Evolutionary conservation across 2,113 vertebrate genomes (phyloP).

Genomic region (Chaetodon auriga): DNA sequence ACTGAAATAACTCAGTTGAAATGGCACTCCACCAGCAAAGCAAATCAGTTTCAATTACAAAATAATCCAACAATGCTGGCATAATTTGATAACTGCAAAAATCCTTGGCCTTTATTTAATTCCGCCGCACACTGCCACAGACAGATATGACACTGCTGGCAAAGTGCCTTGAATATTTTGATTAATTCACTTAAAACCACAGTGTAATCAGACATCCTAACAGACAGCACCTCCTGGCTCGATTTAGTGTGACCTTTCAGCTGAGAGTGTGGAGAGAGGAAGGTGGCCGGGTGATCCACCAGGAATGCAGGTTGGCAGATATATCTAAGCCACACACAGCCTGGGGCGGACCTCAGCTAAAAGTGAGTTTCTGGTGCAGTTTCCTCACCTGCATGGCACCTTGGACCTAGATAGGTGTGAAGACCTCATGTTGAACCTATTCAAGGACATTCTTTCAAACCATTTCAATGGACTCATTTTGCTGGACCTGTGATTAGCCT

Average conservation of each 20-base stretch:
- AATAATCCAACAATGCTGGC: constrained; percentile 45
- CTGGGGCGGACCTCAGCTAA: constrained; percentile 30
- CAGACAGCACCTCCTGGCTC: constrained; percentile 40
- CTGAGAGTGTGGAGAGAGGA: constrained; percentile 21
- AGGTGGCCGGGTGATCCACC: constrained; percentile 47
- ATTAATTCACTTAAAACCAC: constrained; percentile 74
- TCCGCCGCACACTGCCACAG: constrained; percentile 39
- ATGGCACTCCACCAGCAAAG: constrained; percentile 35
- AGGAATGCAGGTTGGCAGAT: constrained; percentile 63
- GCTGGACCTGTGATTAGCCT: background rate
- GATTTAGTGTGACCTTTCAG: constrained; percentile 77
- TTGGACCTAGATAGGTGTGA: background rate
- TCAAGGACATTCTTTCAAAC: background rate
- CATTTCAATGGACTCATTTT: background rate
- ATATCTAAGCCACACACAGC: constrained; percentile 28
- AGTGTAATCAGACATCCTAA: constrained; percentile 60
- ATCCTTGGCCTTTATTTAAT: constrained; percentile 56
- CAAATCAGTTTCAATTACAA: constrained; percentile 62
- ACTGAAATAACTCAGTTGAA: constrained; percentile 62
- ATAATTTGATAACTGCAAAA: constrained; percentile 72
- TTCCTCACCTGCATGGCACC: constrained; percentile 7
- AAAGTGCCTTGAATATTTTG: constrained; percentile 58
- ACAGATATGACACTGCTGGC: constrained; percentile 65
- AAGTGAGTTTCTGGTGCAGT: constrained; percentile 1
- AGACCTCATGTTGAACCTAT: background rate